A percentile compares a stretch with the other conserved stretches of the same genome.
Evolutionary conservation across 2,888 invertebrate species (phyloP).

Genomic region (Machimus atricapillus): DNA sequence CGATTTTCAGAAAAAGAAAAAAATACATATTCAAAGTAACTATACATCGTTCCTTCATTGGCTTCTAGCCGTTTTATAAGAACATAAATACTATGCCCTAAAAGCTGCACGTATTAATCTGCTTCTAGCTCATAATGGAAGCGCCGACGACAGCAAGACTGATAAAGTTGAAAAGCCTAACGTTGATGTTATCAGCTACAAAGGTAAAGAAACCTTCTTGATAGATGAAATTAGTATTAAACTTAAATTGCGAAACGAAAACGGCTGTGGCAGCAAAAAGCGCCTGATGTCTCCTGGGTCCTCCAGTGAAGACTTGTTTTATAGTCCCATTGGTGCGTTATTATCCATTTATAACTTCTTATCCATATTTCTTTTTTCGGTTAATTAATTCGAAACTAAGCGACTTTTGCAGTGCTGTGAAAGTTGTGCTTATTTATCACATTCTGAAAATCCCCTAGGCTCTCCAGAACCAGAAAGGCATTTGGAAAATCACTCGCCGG

Average conservation of each 20-base stretch:
- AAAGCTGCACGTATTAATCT: conserved; percentile 45
- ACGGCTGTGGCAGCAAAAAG: not conserved
- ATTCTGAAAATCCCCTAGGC: conserved; percentile 1
- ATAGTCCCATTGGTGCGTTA: conserved; percentile 60
- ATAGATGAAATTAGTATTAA: conserved; percentile 36
- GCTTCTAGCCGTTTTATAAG: not conserved
- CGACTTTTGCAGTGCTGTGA: not conserved
- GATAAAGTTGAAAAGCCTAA: conserved; percentile 20
- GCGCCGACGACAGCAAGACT: conserved; percentile 7
- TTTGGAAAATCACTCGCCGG: conserved; percentile 3
- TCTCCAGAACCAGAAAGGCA: not conserved
- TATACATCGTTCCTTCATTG: not conserved
- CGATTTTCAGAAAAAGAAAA: not conserved
- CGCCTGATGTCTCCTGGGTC: conserved; percentile 49
- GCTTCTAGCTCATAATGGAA: conserved; percentile 44
- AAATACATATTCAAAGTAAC: not conserved
- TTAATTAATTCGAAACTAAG: not conserved
- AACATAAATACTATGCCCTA: not conserved
- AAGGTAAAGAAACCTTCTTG: conserved; percentile 34
- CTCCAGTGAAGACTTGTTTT: conserved; percentile 59
- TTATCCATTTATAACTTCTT: not conserved
- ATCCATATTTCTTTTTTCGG: not conserved
- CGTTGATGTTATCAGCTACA: not conserved
- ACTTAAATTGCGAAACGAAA: conserved; percentile 32
- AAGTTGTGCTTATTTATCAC: not conserved